Conservation (phyloP, 1,140 invertebrate genomes). For the Lordiphosa clarofinis region DNA sequence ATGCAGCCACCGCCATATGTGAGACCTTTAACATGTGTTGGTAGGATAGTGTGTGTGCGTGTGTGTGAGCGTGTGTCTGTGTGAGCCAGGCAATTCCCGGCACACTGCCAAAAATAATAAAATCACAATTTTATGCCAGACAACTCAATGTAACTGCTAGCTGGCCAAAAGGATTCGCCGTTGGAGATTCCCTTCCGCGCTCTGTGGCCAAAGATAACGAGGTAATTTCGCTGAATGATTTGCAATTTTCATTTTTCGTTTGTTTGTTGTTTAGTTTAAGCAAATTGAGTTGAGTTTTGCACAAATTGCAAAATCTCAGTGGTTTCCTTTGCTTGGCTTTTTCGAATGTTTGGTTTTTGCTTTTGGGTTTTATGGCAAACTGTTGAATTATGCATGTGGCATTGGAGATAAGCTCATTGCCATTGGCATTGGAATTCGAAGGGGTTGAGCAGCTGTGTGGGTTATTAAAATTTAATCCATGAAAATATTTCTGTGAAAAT, state of each 20-base stretch:
- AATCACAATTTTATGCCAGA: slow-evolving; percentile 71
- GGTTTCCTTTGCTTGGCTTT: slow-evolving; percentile 8
- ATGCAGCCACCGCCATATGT: slow-evolving; percentile 61
- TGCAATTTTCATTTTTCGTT: slow-evolving; percentile 39
- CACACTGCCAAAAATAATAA: slow-evolving; percentile 72
- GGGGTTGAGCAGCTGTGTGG: slow-evolving; percentile 23
- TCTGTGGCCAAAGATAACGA: slow-evolving; percentile 67
- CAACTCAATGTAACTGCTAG: slow-evolving; percentile 52
- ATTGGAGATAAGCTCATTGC: slow-evolving; percentile 29
- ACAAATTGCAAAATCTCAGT: slow-evolving; percentile 39
- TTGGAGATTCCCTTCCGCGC: slow-evolving; percentile 4
- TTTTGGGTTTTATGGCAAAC: slow-evolving; percentile 33
- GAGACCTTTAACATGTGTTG: slow-evolving; percentile 28
- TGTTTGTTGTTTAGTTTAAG: slow-evolving; percentile 37
- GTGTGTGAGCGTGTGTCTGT: slow-evolving; percentile 7
- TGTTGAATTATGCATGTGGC: slow-evolving; percentile 62
- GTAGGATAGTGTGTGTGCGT: slow-evolving; percentile 3
- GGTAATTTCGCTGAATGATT: slow-evolving; percentile 74
- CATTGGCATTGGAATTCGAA: slow-evolving; percentile 30
- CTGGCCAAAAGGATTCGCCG: slow-evolving; percentile 17
- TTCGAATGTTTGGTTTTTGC: slow-evolving; percentile 26
- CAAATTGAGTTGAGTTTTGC: slow-evolving; percentile 40
- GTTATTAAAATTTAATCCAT: slow-evolving; percentile 59
- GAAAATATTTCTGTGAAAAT: slow-evolving; percentile 39
- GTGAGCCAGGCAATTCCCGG: slow-evolving; percentile 30